phyloP scores from a whole-genome alignment of 2,888 invertebrate species.

The Dendrolimus houi region DNA sequence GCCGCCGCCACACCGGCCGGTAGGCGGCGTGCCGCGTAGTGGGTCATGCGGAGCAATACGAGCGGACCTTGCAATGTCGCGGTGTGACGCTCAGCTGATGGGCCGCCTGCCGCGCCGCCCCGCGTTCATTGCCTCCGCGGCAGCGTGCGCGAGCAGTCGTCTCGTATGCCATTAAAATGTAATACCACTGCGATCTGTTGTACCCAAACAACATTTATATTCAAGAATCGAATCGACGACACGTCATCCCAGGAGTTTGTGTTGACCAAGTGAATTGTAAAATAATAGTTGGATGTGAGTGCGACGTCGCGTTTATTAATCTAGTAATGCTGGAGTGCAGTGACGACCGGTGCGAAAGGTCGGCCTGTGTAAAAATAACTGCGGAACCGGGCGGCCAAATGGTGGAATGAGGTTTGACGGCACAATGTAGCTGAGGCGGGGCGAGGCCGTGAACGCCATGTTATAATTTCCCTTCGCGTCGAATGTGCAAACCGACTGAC shows the following conservation, averaged over 20 bases:
- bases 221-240: slow-evolving; percentile 7
- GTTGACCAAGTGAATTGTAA: slow-evolving; percentile 33
- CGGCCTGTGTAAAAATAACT: slow-evolving; percentile 76
- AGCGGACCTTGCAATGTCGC: slow-evolving; percentile 79
- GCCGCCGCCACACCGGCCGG: slow-evolving; percentile 21
- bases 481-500: slow-evolving; percentile 67
- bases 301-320: slow-evolving; percentile 51
- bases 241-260: slow-evolving; percentile 17
- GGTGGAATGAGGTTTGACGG: slow-evolving; percentile 75
- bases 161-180: slow-evolving; percentile 35
- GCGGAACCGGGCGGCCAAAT: slow-evolving; percentile 74
- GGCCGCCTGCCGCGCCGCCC: slow-evolving; percentile 58
- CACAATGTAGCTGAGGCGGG: slow-evolving; percentile 73
- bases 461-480: slow-evolving; percentile 74
- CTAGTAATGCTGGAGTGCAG: slow-evolving; percentile 58
- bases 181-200: slow-evolving; percentile 21
- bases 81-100: slow-evolving; percentile 76
- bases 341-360: slow-evolving; percentile 75
- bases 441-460: slow-evolving; percentile 72
- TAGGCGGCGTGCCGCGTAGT: slow-evolving; percentile 46
- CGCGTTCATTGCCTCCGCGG: slow-evolving; percentile 83
- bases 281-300: slow-evolving; percentile 44
- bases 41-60: slow-evolving; percentile 65
- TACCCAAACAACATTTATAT: slow-evolving; percentile 9
- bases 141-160: slow-evolving; percentile 69